Percentiles rank a stretch among this genome's conserved stretches.
phyloP scores from a whole-genome alignment of 2,797 vertebrate genomes.

The Lycodopsis pacificus region DNA sequence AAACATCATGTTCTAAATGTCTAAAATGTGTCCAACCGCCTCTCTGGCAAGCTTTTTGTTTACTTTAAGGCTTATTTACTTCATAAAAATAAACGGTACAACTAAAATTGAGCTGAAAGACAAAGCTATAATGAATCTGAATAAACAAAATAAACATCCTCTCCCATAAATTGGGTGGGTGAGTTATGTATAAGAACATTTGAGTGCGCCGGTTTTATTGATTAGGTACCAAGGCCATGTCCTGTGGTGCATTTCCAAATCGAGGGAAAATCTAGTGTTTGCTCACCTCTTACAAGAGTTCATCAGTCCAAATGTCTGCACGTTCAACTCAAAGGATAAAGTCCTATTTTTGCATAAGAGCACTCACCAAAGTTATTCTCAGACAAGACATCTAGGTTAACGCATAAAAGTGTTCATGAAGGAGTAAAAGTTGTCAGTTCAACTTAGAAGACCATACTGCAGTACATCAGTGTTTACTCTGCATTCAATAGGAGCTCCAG shows the following conservation, averaged over 20 bases:
- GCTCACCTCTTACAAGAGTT: slow-evolving; percentile 60
- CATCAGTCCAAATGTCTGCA: slow-evolving; percentile 68
- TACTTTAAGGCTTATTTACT: neutral
- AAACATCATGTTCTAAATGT: neutral
- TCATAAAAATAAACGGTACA: neutral
- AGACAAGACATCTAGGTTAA: neutral
- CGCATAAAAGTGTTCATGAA: neutral
- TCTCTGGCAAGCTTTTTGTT: neutral
- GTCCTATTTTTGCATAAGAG: slow-evolving; percentile 52
- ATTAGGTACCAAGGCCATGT: slow-evolving; percentile 73
- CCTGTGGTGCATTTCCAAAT: slow-evolving; percentile 60
- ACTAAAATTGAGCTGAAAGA: neutral
- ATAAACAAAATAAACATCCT: neutral
- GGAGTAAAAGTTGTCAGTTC: neutral
- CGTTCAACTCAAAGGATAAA: slow-evolving; percentile 64
- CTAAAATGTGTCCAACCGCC: neutral
- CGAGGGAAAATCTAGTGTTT: slow-evolving; percentile 63
- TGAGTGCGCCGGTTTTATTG: slow-evolving; percentile 50
- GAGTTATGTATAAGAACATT: slow-evolving; percentile 20
- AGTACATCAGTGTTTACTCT: neutral
- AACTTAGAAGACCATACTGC: neutral
- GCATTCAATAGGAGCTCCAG: neutral
- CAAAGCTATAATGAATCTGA: neutral
- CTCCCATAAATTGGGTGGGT: neutral
- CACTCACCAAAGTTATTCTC: neutral